These are phyloP conservation scores for Pinna nobilis DNA, from an alignment of 1,140 invertebrate genomes.

Conservation along the genomic window DNA sequence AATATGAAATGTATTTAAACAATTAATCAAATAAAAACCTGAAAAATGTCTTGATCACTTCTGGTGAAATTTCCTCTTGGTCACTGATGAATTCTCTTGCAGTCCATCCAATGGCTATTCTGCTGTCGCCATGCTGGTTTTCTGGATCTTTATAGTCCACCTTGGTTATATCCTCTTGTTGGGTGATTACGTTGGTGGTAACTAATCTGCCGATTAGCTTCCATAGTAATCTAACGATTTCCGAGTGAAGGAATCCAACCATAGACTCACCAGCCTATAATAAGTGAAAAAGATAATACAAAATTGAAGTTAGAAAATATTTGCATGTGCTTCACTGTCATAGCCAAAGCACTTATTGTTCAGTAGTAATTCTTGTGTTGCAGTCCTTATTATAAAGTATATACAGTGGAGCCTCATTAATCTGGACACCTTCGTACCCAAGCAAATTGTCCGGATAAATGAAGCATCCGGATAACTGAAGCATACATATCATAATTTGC, in stretches of 20 bases:
- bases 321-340: too few relatives aligned
- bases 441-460: too few relatives aligned
- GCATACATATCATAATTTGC: too few relatives aligned
- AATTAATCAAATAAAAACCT: too few relatives aligned
- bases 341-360: not conserved
- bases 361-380: not conserved
- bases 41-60: too few relatives aligned
- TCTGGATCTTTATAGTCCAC: not conserved
- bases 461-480: too few relatives aligned
- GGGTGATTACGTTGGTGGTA: not conserved
- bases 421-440: too few relatives aligned
- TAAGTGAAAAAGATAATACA: too few relatives aligned
- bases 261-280: constrained; percentile 6
- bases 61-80: too few relatives aligned
- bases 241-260: constrained; percentile 6
- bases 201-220: constrained; percentile 36
- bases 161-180: not conserved
- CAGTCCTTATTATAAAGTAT: constrained; percentile 3
- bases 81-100: constrained; percentile 1
- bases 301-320: too few relatives aligned
- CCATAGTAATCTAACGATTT: constrained; percentile 16
- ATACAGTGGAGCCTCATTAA: too few relatives aligned
- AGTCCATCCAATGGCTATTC: not conserved
- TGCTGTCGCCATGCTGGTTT: constrained; percentile 13
- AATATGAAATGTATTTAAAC: too few relatives aligned